Conservation (phyloP, 64 coral and sea anemone genomes). For the Pachyseris speciosa region DNA sequence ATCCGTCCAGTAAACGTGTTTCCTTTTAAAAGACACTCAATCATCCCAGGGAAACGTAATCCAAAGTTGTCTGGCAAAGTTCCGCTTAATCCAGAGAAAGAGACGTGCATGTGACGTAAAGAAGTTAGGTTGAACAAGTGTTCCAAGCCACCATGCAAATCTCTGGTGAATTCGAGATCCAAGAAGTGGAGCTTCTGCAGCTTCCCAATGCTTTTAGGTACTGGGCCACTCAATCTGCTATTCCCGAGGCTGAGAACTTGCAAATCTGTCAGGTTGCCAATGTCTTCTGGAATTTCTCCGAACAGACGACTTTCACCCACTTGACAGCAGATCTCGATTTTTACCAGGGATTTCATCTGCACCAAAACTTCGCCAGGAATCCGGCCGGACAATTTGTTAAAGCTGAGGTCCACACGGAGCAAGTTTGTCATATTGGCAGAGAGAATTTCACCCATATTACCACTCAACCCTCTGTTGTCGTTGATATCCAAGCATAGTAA, state of each 20-base stretch:
- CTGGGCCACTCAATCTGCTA: slow-evolving; percentile 51
- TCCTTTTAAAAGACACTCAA: slow-evolving; percentile 61
- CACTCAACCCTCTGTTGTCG: slow-evolving; percentile 11
- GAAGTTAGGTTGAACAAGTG: slow-evolving; percentile 54
- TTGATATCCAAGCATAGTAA: slow-evolving; percentile 56
- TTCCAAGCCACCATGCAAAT: slow-evolving; percentile 30
- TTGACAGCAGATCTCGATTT: slow-evolving; percentile 81
- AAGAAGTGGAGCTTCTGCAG: slow-evolving; percentile 70
- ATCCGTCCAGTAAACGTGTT: slow-evolving; percentile 38
- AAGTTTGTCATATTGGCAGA: slow-evolving; percentile 80
- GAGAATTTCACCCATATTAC: slow-evolving; percentile 46
- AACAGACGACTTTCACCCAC: slow-evolving; percentile 9
- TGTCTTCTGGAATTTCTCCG: slow-evolving; percentile 59
- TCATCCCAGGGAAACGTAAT: slow-evolving; percentile 44
- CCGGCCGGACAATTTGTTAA: background rate
- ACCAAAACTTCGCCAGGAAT: slow-evolving; percentile 45
- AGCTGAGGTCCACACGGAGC: slow-evolving; percentile 48
- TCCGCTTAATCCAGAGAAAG: slow-evolving; percentile 50
- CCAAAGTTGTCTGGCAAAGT: slow-evolving; percentile 73
- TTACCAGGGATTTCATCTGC: slow-evolving; percentile 43
- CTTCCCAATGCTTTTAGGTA: slow-evolving; percentile 76
- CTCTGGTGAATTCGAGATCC: slow-evolving; percentile 46
- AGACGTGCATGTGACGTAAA: slow-evolving; percentile 63
- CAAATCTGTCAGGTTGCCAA: slow-evolving; percentile 73
- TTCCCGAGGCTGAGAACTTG: slow-evolving; percentile 62